Base-by-base conservation (phyloP, 1,140 invertebrate genomes). In the Heterodera carotae region DNA sequence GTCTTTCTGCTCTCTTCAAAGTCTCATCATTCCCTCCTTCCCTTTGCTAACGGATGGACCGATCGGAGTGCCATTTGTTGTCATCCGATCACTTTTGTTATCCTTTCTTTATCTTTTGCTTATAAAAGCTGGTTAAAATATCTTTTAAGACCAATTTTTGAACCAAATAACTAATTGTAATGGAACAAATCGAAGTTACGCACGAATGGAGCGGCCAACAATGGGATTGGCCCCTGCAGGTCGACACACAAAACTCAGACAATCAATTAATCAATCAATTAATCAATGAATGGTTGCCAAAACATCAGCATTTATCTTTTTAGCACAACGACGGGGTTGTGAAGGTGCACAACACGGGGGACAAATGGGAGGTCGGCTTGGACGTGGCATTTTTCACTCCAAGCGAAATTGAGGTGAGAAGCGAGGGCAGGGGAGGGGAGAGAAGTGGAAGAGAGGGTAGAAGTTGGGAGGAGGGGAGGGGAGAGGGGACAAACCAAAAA, bases 311-410 rank as follows among this genome's bases (percentile, higher is more conserved):
- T 12, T 31, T 29, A 31, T 66, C n/a, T 7, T 27, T 66, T 34
- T 56, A 74, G 36, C 72, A 74, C 27, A 74, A 74, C 27, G 72
- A 74, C 33, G 83, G 83, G n/a, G 82, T 84, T 68, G 83, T 84
- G 22, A 77, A 83, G 33, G 78, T 85, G 53, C 67, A 75, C 43
- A 84, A 86, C 78, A 82, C 77, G 27, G n/a, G 31, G 15, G 84
- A 87, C n/a, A 86, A 86, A 62, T 86, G 84, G 79, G 82, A 86
- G 75, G 85, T 86, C 64, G 85, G 85, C 62, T 76, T 86, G 48
- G 85, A 86, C 72, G 86, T 77, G 53, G 82, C 84, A 36, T 86
- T 78, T 72, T 86, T 86, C 73, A 77, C 81, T 36, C 85, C 85
- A 31, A 86, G 83, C 62, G 85, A 86, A 70, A 87, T 86, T 76